Evolutionary conservation across 2,113 vertebrate genomes (phyloP), one percentile per base, ranked within the genome.

Genomic region (Kryptolebias marmoratus): DNA sequence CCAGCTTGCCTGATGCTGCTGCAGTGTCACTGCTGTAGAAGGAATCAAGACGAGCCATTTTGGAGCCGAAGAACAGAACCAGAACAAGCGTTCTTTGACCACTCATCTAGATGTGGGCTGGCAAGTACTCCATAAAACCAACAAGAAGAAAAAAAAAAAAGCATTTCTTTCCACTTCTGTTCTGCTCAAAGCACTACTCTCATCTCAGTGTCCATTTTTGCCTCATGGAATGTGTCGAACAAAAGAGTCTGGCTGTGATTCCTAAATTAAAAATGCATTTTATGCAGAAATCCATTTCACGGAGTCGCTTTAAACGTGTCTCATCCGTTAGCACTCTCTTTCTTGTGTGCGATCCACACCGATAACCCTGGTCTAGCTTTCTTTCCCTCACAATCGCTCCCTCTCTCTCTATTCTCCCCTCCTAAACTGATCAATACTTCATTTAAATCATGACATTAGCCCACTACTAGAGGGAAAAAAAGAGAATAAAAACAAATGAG

Each of bases 391-490:
- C 94, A 93, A 94, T 94, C 91, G 86, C 93, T 93, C 89, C 85
- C 93, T 91, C 93, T 91, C 94, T 93, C 93, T 93, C 93, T 92
- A 91, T 94, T 94, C 93, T 94, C 94, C 92, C 93, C 94, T 93
- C 93, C 93, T 93, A 93, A 94, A 94, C 94, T 95, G 94, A 95
- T 95, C 94, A 95, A 95, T 95, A 95, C 93, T 94, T 95, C 93
- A 95, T 95, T 95, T 95, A 95, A 95, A 95, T 95, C 93, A 92
- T 93, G 93, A 93, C 94, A 95, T 95, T 94, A 95, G 90, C 93
- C 93, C 93, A 91, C 91, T 85, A 90, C 88, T 84, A 90, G 81
- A 85, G 85, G 84, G 90, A 89, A 91, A 89, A 59, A 85, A 67
- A 64, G 39, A 86, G 79, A 86, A 82, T 75, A 86, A 90, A 88